phyloP scores from a whole-genome alignment of 2,888 invertebrate genomes.

The Netelia virgata region DNA sequence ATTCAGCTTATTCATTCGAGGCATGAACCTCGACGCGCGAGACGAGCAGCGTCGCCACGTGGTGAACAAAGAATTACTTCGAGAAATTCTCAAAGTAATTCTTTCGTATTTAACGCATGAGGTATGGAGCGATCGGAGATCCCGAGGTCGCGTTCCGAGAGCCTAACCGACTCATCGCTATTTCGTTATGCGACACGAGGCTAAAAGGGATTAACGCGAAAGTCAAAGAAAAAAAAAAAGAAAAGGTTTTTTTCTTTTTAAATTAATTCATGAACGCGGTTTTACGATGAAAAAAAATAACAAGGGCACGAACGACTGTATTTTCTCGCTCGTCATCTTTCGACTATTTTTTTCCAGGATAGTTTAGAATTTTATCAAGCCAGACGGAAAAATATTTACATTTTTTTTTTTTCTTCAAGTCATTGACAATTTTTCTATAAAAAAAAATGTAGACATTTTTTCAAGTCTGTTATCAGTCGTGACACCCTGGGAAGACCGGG shows the following conservation, averaged over 20 bases:
- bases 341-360: too few species aligned
- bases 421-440: too few species aligned
- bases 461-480: slow-evolving; percentile 4
- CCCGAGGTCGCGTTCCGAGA: slow-evolving; percentile 19
- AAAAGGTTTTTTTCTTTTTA: too few species aligned
- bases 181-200: background rate
- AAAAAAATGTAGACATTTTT: too few species aligned
- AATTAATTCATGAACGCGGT: too few species aligned
- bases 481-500: slow-evolving; percentile 62
- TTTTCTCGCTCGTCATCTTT: too few species aligned
- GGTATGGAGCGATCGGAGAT: slow-evolving; percentile 28
- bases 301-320: too few species aligned
- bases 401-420: too few species aligned
- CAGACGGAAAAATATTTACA: too few species aligned
- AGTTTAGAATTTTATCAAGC: too few species aligned
- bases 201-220: background rate
- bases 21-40: slow-evolving; percentile 14
- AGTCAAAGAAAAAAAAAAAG: background rate
- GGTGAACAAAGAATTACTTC: background rate
- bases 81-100: background rate
- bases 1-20: slow-evolving; percentile 8
- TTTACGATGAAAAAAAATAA: too few species aligned
- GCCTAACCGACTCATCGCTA: background rate
- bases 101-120: background rate
- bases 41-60: background rate